Evolutionary conservation across 2,797 vertebrate species (phyloP).

Genomic region (Cryptoprocta ferox): DNA sequence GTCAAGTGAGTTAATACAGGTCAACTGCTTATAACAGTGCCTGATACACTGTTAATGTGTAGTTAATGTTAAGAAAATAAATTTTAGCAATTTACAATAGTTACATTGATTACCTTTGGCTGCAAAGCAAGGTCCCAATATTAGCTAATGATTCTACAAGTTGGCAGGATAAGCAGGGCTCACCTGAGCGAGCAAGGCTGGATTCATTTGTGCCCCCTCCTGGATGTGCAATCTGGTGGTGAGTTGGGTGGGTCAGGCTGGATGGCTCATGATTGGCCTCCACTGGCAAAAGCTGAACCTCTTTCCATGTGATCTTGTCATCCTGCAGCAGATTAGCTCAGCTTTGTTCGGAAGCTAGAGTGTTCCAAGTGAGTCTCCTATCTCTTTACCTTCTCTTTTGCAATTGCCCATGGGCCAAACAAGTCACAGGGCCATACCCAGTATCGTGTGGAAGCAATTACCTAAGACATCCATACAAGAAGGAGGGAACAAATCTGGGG

Average conservation of each 20-base stretch:
- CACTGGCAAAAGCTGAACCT: neutral
- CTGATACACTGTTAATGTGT: no score
- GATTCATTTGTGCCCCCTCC: neutral
- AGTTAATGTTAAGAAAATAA: no score
- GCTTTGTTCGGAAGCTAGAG: neutral
- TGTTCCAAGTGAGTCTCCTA: neutral
- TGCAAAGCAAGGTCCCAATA: neutral
- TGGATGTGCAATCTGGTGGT: neutral
- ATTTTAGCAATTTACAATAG: no score
- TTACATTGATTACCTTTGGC: no score
- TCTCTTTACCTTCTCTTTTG: neutral
- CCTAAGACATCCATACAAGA: neutral
- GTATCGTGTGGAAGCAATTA: neutral
- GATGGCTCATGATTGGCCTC: neutral
- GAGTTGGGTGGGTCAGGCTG: neutral
- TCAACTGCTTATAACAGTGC: no score
- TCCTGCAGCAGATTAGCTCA: neutral
- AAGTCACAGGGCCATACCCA: neutral
- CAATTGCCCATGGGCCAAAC: neutral
- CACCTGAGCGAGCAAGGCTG: neutral
- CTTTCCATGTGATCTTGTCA: neutral
- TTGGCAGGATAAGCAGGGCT: neutral
- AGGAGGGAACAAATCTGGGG: neutral
- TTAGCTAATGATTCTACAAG: neutral
- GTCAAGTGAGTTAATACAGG: no score